These are phyloP conservation scores for Sebastes umbrosus DNA, from an alignment of 2,797 vertebrate genomes.

Conservation along the genomic window DNA sequence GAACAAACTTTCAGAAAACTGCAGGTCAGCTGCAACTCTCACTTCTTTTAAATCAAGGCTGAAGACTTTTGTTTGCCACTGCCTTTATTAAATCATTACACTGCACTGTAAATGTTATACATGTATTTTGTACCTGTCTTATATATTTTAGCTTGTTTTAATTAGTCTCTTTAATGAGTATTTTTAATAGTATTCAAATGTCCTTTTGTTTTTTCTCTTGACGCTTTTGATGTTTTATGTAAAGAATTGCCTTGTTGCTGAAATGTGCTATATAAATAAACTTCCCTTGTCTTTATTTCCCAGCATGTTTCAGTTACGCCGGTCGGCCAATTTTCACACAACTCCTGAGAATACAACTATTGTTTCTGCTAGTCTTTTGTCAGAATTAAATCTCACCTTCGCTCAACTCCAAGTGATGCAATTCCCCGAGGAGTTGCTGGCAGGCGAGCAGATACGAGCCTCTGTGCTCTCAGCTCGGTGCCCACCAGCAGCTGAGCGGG, in stretches of 20 bases:
- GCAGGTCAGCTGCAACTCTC: background rate
- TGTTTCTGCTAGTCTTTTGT: constrained; percentile 39
- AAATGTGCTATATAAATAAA: background rate
- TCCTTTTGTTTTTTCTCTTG: background rate
- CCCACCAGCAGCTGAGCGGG: constrained; percentile 36
- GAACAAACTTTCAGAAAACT: too few relatives aligned
- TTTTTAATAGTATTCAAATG: background rate
- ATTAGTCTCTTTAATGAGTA: background rate
- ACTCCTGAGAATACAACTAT: constrained; percentile 11
- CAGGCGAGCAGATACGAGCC: constrained; percentile 34
- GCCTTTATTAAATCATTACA: background rate
- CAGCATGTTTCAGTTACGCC: constrained; percentile 4
- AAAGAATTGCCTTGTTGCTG: background rate
- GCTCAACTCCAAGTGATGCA: constrained; percentile 24
- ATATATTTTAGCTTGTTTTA: background rate
- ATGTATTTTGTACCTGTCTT: background rate
- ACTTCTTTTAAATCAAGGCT: background rate
- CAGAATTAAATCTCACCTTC: constrained; percentile 60
- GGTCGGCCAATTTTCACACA: constrained; percentile 2
- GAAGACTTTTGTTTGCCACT: background rate
- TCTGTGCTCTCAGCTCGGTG: constrained; percentile 33
- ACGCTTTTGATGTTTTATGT: background rate
- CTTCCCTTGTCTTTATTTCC: constrained; percentile 11
- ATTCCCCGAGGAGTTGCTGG: constrained; percentile 22
- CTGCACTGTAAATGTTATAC: background rate